Base-by-base conservation (phyloP, 2,113 vertebrate species). In the Oryzias melastigma region DNA sequence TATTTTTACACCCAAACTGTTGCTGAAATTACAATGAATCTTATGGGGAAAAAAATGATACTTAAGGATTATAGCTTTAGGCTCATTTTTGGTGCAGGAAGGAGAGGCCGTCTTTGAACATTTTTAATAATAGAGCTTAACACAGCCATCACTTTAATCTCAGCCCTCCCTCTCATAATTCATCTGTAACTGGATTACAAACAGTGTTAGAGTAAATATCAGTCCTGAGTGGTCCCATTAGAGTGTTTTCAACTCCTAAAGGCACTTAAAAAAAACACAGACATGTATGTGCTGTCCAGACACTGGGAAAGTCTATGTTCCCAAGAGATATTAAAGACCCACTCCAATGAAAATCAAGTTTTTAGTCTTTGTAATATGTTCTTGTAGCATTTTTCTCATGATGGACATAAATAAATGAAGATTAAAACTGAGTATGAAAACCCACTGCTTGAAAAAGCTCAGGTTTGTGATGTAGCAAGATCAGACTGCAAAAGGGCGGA, bases 101-200 rank as follows among this genome's bases (percentile, higher is more conserved):
- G 80, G 60, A 54, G 63, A 74, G 53, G 58, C 4, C 8, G 1
- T 65, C 62, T 78, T 66, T 75, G 19, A 78, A 80, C 76, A 61
- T 40, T 77, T 22, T 65, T 71, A 77, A 88, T 85, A 61, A 75
- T 62, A 81, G 57, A 61, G 53, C 45, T 63, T 24, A 46, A 78
- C 67, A 71, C 54, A 68, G 55, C 41, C 50, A 5, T 65, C 22
- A 47, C 62, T 68, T 82, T 76, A 42, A 80, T 77, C 57, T 58
- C 46, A 71, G 25, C 55, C 57, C 65, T 54, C 43, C 43, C 47
- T 49, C 67, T 61, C 68, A 62, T 83, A 75, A 81, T 48, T 82
- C 54, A 69, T 29, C 41, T 41, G 66, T 35, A 63, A 29, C 54
- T 60, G 59, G 15, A 52, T 63, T 47, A 17, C 56, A 29, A 29